Percentiles rank a stretch among this genome's conserved stretches.
phyloP scores from a whole-genome alignment of 2,888 invertebrate species.

The Plebejus anna region DNA sequence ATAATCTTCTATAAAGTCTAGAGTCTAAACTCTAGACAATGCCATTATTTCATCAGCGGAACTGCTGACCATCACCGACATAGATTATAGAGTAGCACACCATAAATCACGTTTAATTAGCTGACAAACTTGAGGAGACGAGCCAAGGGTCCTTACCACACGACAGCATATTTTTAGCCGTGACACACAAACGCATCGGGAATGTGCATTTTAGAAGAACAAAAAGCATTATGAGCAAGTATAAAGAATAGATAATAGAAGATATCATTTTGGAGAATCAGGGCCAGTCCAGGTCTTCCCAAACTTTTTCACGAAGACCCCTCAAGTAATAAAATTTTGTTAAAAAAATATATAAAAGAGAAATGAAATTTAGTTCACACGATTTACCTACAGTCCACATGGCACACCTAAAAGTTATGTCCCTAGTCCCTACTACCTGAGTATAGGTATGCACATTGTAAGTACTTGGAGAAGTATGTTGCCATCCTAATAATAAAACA shows the following conservation, averaged over 20 bases:
- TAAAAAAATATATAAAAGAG: background rate
- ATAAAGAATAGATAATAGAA: background rate
- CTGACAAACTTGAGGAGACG: conserved; percentile 21
- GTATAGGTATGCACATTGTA: too few relatives aligned
- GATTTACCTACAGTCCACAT: too few relatives aligned
- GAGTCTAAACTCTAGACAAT: too few relatives aligned
- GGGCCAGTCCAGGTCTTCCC: too few relatives aligned
- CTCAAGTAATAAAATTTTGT: background rate
- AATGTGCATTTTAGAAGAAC: background rate
- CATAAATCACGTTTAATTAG: conserved; percentile 26
- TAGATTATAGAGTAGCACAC: background rate
- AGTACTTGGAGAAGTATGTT: background rate
- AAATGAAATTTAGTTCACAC: too few relatives aligned
- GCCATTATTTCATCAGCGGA: background rate
- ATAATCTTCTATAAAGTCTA: too few relatives aligned
- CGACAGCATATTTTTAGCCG: conserved; percentile 12
- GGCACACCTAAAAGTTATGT: too few relatives aligned
- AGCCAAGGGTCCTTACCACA: conserved; percentile 22
- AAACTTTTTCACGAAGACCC: too few relatives aligned
- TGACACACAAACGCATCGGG: conserved; percentile 9
- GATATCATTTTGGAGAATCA: background rate
- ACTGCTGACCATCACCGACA: background rate
- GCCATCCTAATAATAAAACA: background rate
- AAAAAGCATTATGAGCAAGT: background rate
- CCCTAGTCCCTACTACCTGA: too few relatives aligned